phyloP scores from a whole-genome alignment of 2,113 vertebrate species.

The Hemiprocne comata region DNA sequence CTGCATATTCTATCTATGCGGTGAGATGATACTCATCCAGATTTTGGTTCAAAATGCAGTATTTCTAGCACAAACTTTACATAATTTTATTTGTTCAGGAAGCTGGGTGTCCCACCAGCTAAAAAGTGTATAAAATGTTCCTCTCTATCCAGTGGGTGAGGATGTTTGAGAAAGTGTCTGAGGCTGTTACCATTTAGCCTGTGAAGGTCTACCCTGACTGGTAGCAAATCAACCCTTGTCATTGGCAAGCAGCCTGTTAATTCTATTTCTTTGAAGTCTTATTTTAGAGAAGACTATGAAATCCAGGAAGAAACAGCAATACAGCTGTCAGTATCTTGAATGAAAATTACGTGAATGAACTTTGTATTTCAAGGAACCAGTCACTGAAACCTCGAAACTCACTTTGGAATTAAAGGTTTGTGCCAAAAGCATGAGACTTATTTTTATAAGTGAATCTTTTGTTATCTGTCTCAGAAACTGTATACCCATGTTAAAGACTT shows the following conservation, averaged over 20 bases:
- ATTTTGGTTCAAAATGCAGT: background rate
- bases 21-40: background rate
- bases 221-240: background rate
- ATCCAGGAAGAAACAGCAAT: background rate
- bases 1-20: background rate
- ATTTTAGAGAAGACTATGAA: background rate
- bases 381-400: background rate
- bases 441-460: background rate
- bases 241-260: background rate
- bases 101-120: background rate
- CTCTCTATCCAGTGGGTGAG: background rate
- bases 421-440: background rate
- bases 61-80: background rate
- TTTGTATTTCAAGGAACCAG: slow-evolving; percentile 17
- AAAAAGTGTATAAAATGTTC: background rate
- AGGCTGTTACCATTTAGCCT: background rate
- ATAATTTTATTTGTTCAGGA: background rate
- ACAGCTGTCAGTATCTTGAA: background rate
- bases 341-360: background rate
- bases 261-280: background rate
- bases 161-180: background rate
- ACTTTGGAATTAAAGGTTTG: background rate
- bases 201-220: background rate
- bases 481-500: background rate
- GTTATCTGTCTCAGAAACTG: background rate